A percentile compares a stretch with the other conserved stretches of the same genome.
Evolutionary conservation across 2,113 vertebrate species (phyloP).

Genomic region (Colius striatus): DNA sequence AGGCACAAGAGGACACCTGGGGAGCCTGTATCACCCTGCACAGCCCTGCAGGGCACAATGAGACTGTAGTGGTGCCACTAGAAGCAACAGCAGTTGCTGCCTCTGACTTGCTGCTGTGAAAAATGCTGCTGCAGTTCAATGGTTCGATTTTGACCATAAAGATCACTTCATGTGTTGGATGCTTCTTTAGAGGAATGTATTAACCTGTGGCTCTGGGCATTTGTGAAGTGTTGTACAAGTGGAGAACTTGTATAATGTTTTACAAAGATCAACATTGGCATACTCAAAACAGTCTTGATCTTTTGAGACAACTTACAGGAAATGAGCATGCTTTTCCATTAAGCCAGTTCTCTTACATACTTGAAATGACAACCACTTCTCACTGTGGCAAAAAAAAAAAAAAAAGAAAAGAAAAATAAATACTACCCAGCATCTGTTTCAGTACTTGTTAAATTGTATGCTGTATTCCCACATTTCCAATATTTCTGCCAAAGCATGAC

Average conservation of each 20-base stretch:
- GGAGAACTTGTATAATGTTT: neutral
- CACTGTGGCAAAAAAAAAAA: neutral
- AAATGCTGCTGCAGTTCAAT: neutral
- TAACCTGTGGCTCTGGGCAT: neutral
- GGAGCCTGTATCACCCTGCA: neutral
- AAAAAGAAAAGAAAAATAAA: neutral
- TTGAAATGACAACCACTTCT: neutral
- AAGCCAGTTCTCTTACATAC: neutral
- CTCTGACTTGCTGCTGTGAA: neutral
- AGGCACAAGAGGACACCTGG: no score
- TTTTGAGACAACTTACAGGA: neutral
- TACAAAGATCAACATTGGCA: neutral
- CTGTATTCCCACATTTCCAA: neutral
- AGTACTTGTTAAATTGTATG: neutral
- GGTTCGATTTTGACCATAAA: neutral
- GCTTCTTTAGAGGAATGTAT: neutral
- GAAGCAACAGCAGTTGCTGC: neutral
- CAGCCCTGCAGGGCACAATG: fast-evolving
- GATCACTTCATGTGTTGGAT: neutral
- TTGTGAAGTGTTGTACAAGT: neutral
- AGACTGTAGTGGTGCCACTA: neutral
- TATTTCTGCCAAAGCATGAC: neutral
- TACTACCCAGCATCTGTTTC: neutral
- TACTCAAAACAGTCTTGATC: neutral
- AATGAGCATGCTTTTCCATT: neutral